A percentile compares a stretch with the other conserved stretches of the same genome.
These are phyloP conservation scores for Lordiphosa clarofinis DNA, from an alignment of 1,140 invertebrate species.

Conservation along the genomic window DNA sequence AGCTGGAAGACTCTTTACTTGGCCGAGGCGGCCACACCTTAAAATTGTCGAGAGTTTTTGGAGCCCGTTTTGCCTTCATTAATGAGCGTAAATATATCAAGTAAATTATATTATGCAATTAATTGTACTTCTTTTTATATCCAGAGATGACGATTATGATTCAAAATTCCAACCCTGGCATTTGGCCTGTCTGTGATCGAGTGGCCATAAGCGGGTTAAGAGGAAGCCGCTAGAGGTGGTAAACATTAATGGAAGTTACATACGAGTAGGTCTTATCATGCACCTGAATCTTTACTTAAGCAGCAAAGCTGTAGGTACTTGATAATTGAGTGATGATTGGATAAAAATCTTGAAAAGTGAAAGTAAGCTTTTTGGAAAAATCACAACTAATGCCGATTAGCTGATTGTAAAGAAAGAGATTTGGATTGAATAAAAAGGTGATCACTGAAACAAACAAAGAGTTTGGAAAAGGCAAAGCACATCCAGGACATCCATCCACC, in stretches of 20 bases:
- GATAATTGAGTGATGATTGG: constrained; percentile 11
- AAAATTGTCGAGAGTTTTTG: constrained; percentile 42
- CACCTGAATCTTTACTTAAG: constrained; percentile 3
- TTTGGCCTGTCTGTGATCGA: constrained; percentile 31
- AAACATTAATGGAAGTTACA: constrained; percentile 31
- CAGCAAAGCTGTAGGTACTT: constrained; percentile 1
- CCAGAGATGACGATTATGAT: constrained; percentile 18
- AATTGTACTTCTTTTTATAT: constrained; percentile 33
- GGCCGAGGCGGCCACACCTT: constrained; percentile 21
- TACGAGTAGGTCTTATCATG: not conserved
- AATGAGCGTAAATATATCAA: constrained; percentile 18
- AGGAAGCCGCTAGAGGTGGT: constrained; percentile 6
- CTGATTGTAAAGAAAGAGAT: not conserved
- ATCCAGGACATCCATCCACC: no score
- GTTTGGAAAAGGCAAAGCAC: no score
- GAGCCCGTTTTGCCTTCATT: constrained; percentile 36
- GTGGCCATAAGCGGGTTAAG: constrained; percentile 14
- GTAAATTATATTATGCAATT: constrained; percentile 57
- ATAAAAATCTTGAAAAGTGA: not conserved
- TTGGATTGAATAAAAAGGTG: constrained; percentile 1
- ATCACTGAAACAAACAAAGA: no score
- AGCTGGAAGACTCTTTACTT: constrained; percentile 24
- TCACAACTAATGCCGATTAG: constrained; percentile 1
- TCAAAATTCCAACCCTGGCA: constrained; percentile 32
- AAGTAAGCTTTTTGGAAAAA: not conserved